These are phyloP conservation scores for Patiria pectinifera DNA, from an alignment of 53 echinoderm and acorn worm species.

Conservation along the genomic window DNA sequence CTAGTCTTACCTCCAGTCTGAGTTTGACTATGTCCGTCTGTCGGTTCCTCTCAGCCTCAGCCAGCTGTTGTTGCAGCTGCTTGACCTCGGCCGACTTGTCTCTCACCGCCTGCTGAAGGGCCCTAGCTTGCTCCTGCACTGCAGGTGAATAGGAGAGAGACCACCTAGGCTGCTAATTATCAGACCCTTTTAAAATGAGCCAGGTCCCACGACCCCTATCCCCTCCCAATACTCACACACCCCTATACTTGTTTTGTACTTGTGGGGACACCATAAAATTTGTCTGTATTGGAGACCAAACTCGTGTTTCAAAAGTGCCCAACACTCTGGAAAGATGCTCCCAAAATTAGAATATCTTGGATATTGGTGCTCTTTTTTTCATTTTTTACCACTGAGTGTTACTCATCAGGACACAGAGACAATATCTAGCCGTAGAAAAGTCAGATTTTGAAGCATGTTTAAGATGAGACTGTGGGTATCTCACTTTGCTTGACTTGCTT, in stretches of 20 bases:
- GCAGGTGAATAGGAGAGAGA: not conserved
- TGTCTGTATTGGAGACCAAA: not conserved
- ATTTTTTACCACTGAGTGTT: no score
- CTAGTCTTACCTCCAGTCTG: constrained; percentile 72
- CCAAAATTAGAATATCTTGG: not conserved
- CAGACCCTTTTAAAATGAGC: not conserved
- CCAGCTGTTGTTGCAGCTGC: constrained; percentile 65
- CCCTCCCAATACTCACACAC: not conserved
- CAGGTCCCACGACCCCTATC: not conserved
- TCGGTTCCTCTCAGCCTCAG: constrained; percentile 69
- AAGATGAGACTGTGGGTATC: not conserved
- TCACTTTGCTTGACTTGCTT: constrained; percentile 31
- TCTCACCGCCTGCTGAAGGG: constrained; percentile 51
- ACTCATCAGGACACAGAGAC: not conserved
- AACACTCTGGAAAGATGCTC: not conserved
- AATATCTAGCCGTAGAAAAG: no score
- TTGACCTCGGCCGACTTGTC: constrained; percentile 61
- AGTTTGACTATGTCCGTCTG: constrained; percentile 80
- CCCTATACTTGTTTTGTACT: no score
- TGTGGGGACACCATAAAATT: no score
- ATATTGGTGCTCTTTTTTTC: no score
- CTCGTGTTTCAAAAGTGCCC: not conserved
- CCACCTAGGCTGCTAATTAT: not conserved
- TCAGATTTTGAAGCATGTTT: not conserved
- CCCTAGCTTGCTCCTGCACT: constrained; percentile 69